Evolutionary conservation across 2,888 invertebrate species (phyloP).

Genomic region (Drosophila suboccidentalis): DNA sequence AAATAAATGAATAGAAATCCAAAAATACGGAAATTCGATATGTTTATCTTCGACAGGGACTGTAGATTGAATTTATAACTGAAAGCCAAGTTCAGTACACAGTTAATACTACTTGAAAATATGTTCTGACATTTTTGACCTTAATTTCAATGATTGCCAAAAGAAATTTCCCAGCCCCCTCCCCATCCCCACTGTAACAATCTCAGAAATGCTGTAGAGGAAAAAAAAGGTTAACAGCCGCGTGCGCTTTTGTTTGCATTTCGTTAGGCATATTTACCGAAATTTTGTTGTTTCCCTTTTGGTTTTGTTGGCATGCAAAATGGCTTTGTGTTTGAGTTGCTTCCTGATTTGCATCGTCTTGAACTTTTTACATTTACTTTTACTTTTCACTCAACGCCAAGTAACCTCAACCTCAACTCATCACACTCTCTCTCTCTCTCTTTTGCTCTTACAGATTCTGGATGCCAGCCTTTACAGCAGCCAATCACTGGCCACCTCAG

Average conservation of each 20-base stretch:
- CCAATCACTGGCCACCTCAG: slow-evolving; percentile 93
- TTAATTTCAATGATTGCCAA: slow-evolving; percentile 52
- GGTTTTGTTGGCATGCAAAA: slow-evolving; percentile 66
- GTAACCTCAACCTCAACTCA: slow-evolving; percentile 45
- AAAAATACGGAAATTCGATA: slow-evolving; percentile 15
- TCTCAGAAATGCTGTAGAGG: slow-evolving; percentile 21
- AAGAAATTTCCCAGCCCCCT: slow-evolving; percentile 1
- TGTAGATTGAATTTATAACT: background rate
- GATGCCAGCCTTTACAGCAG: slow-evolving; percentile 95
- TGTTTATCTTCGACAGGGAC: slow-evolving; percentile 15
- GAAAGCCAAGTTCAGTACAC: slow-evolving; percentile 1
- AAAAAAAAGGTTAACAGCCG: slow-evolving; percentile 70
- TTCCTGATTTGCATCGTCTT: slow-evolving; percentile 59
- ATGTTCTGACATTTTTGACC: slow-evolving; percentile 22
- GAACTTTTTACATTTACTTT: slow-evolving; percentile 60
- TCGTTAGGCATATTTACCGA: slow-evolving; percentile 78
- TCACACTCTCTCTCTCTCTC: slow-evolving; percentile 13
- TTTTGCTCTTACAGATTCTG: slow-evolving; percentile 90
- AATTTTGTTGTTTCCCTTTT: slow-evolving; percentile 33
- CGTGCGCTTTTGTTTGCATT: slow-evolving; percentile 77
- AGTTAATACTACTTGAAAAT: slow-evolving; percentile 1
- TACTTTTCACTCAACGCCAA: slow-evolving; percentile 43
- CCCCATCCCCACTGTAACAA: slow-evolving; percentile 3
- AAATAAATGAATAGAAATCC: slow-evolving; percentile 35
- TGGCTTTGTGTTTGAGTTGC: slow-evolving; percentile 75